A percentile compares a stretch with the other conserved stretches of the same genome.
Conservation (phyloP, 2,113 vertebrate species). For the Oncorhynchus keta region DNA sequence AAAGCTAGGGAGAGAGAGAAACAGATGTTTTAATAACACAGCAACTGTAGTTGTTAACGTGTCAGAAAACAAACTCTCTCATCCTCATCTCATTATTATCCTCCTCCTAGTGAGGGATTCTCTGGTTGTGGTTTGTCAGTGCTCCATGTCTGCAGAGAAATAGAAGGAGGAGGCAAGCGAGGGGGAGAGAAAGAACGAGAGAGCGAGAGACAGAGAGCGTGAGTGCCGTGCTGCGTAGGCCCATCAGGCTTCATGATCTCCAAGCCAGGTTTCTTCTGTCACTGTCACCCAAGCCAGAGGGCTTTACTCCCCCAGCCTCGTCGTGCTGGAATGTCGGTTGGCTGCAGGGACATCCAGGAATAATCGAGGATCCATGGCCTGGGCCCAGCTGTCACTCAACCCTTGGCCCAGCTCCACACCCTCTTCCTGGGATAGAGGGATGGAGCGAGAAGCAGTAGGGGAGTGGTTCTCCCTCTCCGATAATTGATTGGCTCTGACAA, state of each 20-base stretch:
- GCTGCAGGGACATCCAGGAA: slow-evolving; percentile 45
- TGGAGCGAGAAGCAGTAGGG: slow-evolving; percentile 26
- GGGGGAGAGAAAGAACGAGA: too few relatives aligned
- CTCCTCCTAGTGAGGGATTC: slow-evolving; percentile 26
- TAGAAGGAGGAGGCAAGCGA: background rate
- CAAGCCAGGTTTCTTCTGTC: slow-evolving; percentile 5
- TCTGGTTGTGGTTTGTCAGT: slow-evolving; percentile 31
- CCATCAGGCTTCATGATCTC: background rate
- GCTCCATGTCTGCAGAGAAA: slow-evolving; percentile 8
- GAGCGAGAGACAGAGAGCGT: too few relatives aligned
- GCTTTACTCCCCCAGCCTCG: slow-evolving; percentile 27
- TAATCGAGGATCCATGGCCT: slow-evolving; percentile 14
- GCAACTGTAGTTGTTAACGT: slow-evolving; percentile 48
- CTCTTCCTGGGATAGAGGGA: slow-evolving; percentile 16
- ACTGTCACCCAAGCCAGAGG: slow-evolving; percentile 25
- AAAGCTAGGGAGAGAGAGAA: slow-evolving; percentile 18
- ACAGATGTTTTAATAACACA: slow-evolving; percentile 55
- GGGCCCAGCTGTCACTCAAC: slow-evolving; percentile 57
- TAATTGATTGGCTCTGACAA: slow-evolving; percentile 52
- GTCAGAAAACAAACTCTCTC: slow-evolving; percentile 46
- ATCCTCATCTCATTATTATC: slow-evolving; percentile 13
- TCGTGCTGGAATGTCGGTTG: slow-evolving; percentile 31
- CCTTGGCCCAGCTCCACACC: slow-evolving; percentile 12
- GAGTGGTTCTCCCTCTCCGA: slow-evolving; percentile 20
- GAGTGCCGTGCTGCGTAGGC: too few relatives aligned